Evolutionary conservation across 2,113 vertebrate genomes (phyloP).

Genomic region (Chlamydotis undulata): DNA sequence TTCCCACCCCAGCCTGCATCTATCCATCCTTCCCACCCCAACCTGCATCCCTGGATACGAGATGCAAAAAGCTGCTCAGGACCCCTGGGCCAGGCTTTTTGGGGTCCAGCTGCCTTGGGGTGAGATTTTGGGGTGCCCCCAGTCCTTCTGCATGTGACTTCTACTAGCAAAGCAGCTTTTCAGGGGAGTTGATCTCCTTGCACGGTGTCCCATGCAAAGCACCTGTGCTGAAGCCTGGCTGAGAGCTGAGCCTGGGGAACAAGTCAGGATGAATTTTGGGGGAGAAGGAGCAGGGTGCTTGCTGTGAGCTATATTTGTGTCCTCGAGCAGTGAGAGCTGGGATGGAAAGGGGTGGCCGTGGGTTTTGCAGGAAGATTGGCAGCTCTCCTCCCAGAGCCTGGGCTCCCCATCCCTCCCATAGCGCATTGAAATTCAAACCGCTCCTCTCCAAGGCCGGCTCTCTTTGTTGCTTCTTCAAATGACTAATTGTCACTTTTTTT

Average conservation of each 20-base stretch:
- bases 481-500: conserved; percentile 52
- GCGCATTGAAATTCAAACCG: conserved; percentile 45
- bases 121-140: background rate
- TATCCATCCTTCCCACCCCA: background rate
- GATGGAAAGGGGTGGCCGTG: background rate
- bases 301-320: background rate
- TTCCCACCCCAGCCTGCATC: background rate
- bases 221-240: accelerated
- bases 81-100: accelerated
- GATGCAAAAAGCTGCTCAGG: background rate
- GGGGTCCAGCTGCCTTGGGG: background rate
- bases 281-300: background rate
- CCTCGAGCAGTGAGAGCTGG: background rate
- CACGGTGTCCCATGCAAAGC: background rate
- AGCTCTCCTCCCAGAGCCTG: background rate
- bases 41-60: background rate
- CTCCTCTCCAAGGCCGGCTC: background rate
- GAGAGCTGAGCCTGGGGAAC: background rate
- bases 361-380: background rate
- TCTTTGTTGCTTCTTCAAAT: conserved; percentile 42
- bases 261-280: background rate
- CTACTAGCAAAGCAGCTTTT: background rate
- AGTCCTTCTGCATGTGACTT: background rate
- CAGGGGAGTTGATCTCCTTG: background rate
- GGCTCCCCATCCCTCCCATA: background rate